Conservation (phyloP, 2,797 vertebrate genomes). For the Meda fulgida region DNA sequence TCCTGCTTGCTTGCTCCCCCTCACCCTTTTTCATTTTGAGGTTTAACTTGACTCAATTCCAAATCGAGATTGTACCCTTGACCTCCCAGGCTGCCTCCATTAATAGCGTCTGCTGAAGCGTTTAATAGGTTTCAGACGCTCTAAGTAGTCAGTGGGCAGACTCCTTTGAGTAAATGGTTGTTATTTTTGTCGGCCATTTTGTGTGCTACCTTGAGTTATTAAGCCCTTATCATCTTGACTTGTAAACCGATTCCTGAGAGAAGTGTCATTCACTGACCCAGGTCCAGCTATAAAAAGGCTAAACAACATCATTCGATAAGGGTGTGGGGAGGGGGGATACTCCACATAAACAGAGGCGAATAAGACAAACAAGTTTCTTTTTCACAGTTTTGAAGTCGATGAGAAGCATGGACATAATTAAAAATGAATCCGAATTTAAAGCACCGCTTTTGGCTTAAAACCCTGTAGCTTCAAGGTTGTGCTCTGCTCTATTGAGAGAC, state of each 20-base stretch:
- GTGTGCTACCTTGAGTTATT: slow-evolving; percentile 59
- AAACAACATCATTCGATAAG: slow-evolving; percentile 34
- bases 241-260: slow-evolving; percentile 57
- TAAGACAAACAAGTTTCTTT: slow-evolving; percentile 22
- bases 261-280: slow-evolving; percentile 54
- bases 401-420: slow-evolving; percentile 3
- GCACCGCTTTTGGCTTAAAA: slow-evolving; percentile 5
- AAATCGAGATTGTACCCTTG: slow-evolving; percentile 63
- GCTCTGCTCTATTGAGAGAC: slow-evolving; percentile 27
- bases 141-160: slow-evolving; percentile 62
- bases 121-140: slow-evolving; percentile 66
- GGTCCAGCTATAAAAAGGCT: slow-evolving; percentile 44
- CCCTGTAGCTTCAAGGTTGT: slow-evolving; percentile 34
- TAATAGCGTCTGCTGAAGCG: slow-evolving; percentile 64
- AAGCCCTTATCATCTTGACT: slow-evolving; percentile 58
- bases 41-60: slow-evolving; percentile 68
- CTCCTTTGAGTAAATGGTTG: slow-evolving; percentile 62
- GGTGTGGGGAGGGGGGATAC: neutral
- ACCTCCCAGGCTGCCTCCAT: slow-evolving; percentile 63
- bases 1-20: slow-evolving; percentile 37
- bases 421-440: neutral
- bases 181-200: slow-evolving; percentile 65
- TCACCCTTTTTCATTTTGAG: slow-evolving; percentile 58
- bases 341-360: neutral
- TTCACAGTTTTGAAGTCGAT: neutral